Base-by-base conservation (phyloP, 2,888 invertebrate species). In the Apamea crenata region DNA sequence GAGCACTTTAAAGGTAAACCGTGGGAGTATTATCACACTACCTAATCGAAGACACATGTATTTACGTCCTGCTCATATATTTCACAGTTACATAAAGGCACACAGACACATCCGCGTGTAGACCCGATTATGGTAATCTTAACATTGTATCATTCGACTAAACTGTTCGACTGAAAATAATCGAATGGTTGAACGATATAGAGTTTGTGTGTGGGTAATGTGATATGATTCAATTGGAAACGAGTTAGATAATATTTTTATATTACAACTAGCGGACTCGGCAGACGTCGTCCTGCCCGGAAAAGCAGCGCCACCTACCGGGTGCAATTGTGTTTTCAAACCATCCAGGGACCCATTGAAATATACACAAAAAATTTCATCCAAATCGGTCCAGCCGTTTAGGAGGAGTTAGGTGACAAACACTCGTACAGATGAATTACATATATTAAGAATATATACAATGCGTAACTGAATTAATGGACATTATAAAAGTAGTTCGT, bases 41-140 rank as follows among this genome's bases (percentile, higher is more conserved):
- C 16, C 8, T 32, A 25, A 53, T 32, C 44, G 8, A 67, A 79
- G 67, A n/a, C 18, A 44, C 32, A 67, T 50, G 8, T 40, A 50
- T 66, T 50, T 44, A 8, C 36, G 59, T 40, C 16, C n/a, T 74
- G 50, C 5, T 12, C n/a, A 50, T 66, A 67, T 75, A 8, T 50
- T 67, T 82, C 21, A n/a, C n/a, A 53, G 56, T 83, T 81, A 69
- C 69, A 32, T 70, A 77, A 83, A 66, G 6, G 68, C 29, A 18
- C 74, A 47, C 29, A 5, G 40, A 40, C 40, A 68, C 12, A 68
- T 78, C 61, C 47, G 67, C 21, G 14, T 50, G 12, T 32, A 74
- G 25, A 16, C 47, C 8, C 44, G 53, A 21, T 53, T 44, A 67
- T 56, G 53, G 12, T 47, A 59, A 53, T 77, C 65, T 21, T 32